Percentiles rank a stretch among this genome's conserved stretches.
phyloP scores from a whole-genome alignment of 2,797 vertebrate genomes.

The Melanotaenia trifasciata region DNA sequence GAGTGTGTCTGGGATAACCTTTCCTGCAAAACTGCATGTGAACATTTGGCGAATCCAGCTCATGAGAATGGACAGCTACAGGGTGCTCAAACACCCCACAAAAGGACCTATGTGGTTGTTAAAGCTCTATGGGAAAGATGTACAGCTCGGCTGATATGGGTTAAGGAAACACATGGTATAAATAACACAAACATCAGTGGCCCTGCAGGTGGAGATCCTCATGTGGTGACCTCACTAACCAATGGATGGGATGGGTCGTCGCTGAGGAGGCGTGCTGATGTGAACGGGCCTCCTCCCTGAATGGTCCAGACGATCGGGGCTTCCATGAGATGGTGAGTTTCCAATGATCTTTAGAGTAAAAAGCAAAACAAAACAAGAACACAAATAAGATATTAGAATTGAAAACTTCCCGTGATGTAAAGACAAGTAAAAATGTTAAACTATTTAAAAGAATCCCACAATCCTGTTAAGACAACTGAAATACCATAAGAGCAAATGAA shows the following conservation, averaged over 20 bases:
- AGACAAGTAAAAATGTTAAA: conserved; percentile 35
- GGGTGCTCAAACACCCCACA: conserved; percentile 49
- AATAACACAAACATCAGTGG: conserved; percentile 77
- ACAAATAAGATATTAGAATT: conserved; percentile 52
- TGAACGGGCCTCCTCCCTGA: conserved; percentile 86
- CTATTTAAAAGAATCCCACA: conserved; percentile 45
- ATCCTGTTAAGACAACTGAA: conserved; percentile 66
- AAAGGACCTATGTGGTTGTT: conserved; percentile 54
- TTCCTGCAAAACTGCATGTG: conserved; percentile 64
- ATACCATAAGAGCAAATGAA: conserved; percentile 78
- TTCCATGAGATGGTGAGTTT: conserved; percentile 87
- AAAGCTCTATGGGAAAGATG: conserved; percentile 72
- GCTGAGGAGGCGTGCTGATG: conserved; percentile 83
- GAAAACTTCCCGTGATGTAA: not conserved
- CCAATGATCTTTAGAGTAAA: conserved; percentile 92
- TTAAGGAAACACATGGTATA: conserved; percentile 65
- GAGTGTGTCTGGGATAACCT: conserved; percentile 48
- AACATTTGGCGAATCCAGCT: conserved; percentile 67
- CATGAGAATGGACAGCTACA: conserved; percentile 67
- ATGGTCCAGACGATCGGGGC: conserved; percentile 86
- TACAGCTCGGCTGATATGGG: conserved; percentile 73
- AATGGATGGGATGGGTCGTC: conserved; percentile 91
- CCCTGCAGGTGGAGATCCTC: conserved; percentile 69
- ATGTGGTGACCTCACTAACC: conserved; percentile 90
- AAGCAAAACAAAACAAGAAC: conserved; percentile 65